Conservation (phyloP, 1,140 invertebrate genomes). For the Caenorhabditis inopinata region DNA sequence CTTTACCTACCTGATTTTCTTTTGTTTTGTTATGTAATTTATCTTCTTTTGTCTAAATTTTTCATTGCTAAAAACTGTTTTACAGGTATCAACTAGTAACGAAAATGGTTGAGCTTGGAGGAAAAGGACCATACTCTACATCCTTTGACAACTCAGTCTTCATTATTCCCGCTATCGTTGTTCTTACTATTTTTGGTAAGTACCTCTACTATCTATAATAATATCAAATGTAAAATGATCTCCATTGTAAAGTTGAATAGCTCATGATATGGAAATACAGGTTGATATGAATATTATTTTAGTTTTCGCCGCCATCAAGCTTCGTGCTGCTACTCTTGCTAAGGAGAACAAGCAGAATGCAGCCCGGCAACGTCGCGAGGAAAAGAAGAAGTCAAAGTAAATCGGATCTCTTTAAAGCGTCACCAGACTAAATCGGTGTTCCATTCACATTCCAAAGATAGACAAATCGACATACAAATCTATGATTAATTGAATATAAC, state of each 20-base stretch:
- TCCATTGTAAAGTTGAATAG: too few relatives aligned
- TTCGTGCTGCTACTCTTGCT: constrained; percentile 2
- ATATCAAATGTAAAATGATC: too few relatives aligned
- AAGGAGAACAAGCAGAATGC: neutral
- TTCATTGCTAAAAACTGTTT: too few relatives aligned
- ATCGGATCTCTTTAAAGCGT: too few relatives aligned
- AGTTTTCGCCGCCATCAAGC: constrained; percentile 34
- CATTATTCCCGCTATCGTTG: constrained; percentile 36
- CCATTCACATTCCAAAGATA: constrained; percentile 18
- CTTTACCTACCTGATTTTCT: neutral
- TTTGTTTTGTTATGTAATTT: neutral
- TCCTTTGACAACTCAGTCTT: constrained; percentile 45
- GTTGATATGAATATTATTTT: neutral
- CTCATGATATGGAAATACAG: too few relatives aligned
- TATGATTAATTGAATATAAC: too few relatives aligned
- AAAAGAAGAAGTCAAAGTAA: constrained; percentile 27
- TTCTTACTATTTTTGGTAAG: constrained; percentile 35
- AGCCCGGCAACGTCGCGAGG: neutral
- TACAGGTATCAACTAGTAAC: neutral
- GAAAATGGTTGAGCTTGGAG: constrained; percentile 28
- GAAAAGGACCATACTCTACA: constrained; percentile 2
- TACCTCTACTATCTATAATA: neutral
- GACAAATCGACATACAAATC: neutral
- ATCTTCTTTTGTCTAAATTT: neutral
- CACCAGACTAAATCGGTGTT: too few relatives aligned